Evolutionary conservation across 2,113 vertebrate species (phyloP).

Genomic region (Panurus biarmicus): DNA sequence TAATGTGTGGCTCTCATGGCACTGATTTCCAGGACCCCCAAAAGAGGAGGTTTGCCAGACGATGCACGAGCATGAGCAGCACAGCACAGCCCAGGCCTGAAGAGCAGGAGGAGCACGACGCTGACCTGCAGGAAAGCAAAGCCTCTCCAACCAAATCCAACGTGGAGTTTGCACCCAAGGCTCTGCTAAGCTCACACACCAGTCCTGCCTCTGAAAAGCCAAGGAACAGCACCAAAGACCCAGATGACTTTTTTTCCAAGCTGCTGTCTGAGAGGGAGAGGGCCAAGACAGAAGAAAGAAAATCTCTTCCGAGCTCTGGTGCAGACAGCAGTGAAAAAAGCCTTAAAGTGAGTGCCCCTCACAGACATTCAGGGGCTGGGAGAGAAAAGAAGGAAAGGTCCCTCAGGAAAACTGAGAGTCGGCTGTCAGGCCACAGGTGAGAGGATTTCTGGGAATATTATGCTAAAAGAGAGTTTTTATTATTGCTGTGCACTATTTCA

Average conservation of each 20-base stretch:
- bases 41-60: constrained; percentile 66
- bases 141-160: background rate
- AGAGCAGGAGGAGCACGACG: background rate
- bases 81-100: constrained; percentile 15
- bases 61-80: background rate
- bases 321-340: background rate
- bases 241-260: background rate
- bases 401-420: background rate
- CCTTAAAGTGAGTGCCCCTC: background rate
- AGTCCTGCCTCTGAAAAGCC: background rate
- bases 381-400: constrained; percentile 51
- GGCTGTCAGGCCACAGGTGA: constrained; percentile 57
- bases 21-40: constrained; percentile 70
- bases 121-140: background rate
- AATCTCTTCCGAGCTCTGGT: background rate
- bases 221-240: background rate
- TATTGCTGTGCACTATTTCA: background rate
- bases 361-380: background rate
- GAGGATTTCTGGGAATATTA: background rate
- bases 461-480: background rate
- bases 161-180: background rate
- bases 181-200: background rate
- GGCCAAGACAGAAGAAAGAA: background rate
- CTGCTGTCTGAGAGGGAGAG: background rate
- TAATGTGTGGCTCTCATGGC: background rate